These are phyloP conservation scores for Drosophila tropicalis DNA, from an alignment of 1,140 invertebrate species.

Conservation along the genomic window DNA sequence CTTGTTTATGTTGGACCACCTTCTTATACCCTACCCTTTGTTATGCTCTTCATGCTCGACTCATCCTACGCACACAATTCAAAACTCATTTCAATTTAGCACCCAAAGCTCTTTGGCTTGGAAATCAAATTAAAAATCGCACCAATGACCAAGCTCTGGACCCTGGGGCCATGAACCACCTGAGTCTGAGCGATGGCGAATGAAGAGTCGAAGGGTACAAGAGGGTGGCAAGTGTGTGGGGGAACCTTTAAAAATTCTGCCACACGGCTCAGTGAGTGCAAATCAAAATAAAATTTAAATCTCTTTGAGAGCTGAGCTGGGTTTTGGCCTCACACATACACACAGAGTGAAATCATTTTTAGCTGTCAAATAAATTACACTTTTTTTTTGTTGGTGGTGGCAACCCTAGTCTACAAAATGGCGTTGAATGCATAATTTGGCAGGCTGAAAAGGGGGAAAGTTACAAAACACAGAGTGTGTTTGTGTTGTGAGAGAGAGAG, in stretches of 20 bases:
- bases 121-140: slow-evolving; percentile 76
- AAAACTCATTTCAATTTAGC: slow-evolving; percentile 68
- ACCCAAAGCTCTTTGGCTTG: slow-evolving; percentile 41
- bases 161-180: slow-evolving; percentile 47
- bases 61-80: slow-evolving; percentile 24
- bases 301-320: slow-evolving; percentile 52
- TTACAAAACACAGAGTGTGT: neutral
- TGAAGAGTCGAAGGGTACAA: neutral
- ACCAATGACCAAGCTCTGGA: slow-evolving; percentile 69
- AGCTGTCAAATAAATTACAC: slow-evolving; percentile 74
- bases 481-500: slow-evolving; percentile 6
- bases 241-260: slow-evolving; percentile 42
- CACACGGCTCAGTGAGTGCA: slow-evolving; percentile 68
- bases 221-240: neutral
- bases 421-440: slow-evolving; percentile 71
- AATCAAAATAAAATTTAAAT: slow-evolving; percentile 75
- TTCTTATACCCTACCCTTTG: neutral
- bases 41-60: neutral
- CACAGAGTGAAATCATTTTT: slow-evolving; percentile 57
- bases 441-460: slow-evolving; percentile 32
- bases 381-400: slow-evolving; percentile 32
- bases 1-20: neutral
- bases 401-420: slow-evolving; percentile 50
- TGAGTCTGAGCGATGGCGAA: slow-evolving; percentile 6
- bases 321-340: slow-evolving; percentile 30